Evolutionary conservation across 2,113 vertebrate species (phyloP).

Genomic region (Paraplagusia blochii): DNA sequence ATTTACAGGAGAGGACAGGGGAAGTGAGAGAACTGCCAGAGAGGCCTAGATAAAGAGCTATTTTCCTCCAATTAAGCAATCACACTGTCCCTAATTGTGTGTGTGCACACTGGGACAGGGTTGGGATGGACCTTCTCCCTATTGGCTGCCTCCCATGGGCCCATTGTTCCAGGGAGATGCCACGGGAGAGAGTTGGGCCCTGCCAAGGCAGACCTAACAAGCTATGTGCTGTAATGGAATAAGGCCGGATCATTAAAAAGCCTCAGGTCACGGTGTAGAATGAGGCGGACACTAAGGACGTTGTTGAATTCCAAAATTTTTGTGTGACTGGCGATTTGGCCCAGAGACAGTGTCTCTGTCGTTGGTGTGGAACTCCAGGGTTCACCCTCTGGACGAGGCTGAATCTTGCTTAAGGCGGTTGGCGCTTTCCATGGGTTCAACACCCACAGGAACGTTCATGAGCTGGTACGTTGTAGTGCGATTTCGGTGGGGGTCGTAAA

Average conservation of each 20-base stretch:
- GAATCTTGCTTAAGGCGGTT: too few relatives aligned
- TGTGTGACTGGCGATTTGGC: slow-evolving; percentile 26
- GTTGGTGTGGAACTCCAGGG: too few relatives aligned
- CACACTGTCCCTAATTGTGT: slow-evolving; percentile 67
- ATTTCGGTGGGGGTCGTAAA: too few relatives aligned
- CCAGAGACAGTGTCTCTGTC: too few relatives aligned
- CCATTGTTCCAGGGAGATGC: slow-evolving; percentile 68
- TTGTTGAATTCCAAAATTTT: too few relatives aligned
- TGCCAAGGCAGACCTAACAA: slow-evolving; percentile 70
- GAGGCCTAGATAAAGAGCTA: slow-evolving; percentile 60
- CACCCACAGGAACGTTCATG: too few relatives aligned
- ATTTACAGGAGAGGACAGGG: slow-evolving; percentile 43
- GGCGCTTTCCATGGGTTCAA: too few relatives aligned
- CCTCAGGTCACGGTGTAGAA: slow-evolving; percentile 51
- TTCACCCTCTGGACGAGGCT: too few relatives aligned
- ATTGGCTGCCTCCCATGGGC: slow-evolving; percentile 69
- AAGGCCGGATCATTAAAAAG: slow-evolving; percentile 67
- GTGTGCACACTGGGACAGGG: slow-evolving; percentile 62
- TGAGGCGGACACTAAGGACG: slow-evolving; percentile 46
- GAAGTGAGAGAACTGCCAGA: slow-evolving; percentile 47
- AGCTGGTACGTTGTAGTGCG: too few relatives aligned
- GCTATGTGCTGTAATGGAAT: slow-evolving; percentile 50
- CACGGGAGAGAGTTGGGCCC: slow-evolving; percentile 53
- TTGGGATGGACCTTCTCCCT: slow-evolving; percentile 60
- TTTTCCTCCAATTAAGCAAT: slow-evolving; percentile 78